Percentiles rank a stretch among this genome's conserved stretches.
These are phyloP conservation scores for Toxostoma redivivum DNA, from an alignment of 2,113 vertebrate genomes.

Conservation along the genomic window DNA sequence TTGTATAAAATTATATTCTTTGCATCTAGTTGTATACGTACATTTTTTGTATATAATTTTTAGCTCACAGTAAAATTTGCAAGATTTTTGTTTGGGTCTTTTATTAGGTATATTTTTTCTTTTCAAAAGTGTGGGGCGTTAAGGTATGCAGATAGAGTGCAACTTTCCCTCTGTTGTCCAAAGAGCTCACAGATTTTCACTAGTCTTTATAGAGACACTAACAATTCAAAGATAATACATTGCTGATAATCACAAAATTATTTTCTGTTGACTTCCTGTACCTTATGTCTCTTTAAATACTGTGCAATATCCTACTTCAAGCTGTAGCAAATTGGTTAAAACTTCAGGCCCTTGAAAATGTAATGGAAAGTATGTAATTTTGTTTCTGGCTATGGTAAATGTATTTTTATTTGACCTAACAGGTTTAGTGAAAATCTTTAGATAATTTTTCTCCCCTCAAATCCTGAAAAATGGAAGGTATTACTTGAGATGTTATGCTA, in stretches of 20 bases:
- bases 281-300: background rate
- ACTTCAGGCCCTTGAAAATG: background rate
- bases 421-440: background rate
- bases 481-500: background rate
- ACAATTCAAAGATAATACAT: background rate
- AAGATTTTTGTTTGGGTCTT: background rate
- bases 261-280: background rate
- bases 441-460: background rate
- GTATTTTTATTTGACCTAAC: background rate
- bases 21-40: background rate
- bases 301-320: background rate
- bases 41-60: background rate
- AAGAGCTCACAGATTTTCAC: background rate
- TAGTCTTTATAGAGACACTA: background rate
- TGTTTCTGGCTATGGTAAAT: background rate
- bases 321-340: background rate
- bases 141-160: background rate
- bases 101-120: background rate
- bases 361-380: background rate
- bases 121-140: background rate
- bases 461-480: background rate
- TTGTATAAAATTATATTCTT: background rate
- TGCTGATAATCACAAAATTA: background rate
- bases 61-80: background rate
- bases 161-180: background rate